Evolutionary conservation across 1,140 invertebrate species (phyloP), one percentile per base, ranked within the genome.

Genomic region (Latrodectus geometricus): DNA sequence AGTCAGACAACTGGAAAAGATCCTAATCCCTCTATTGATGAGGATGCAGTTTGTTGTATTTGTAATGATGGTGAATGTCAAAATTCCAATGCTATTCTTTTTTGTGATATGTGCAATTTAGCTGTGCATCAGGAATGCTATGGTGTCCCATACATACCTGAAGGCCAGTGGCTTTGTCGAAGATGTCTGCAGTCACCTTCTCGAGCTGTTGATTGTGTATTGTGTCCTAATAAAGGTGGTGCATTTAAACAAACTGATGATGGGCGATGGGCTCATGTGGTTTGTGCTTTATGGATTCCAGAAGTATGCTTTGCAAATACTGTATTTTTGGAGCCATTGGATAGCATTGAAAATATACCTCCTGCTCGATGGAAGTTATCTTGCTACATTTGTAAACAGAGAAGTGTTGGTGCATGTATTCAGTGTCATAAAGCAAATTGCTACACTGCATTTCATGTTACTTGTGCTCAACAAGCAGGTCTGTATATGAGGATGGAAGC

Each of bases 121-220:
- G 97, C 98, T 21, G 98, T 99, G 21, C 98, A 99, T 92, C 98
- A 99, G 91, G 98, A 99, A 92, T 99, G 98, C 91, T 99, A 99
- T 92, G 98, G 98, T 74, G 98, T 99, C 9, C 98, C 98, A 20
- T 99, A 99, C 90, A 99, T 99, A 90, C 98, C 98, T 0, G 98
- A 99, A 91, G 98, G 98, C 21, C 98, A 99, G 90, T 99, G 98
- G 98, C 92, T 99, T 17, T 99, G 98, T 91, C 93, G 98, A 74
- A 90, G 94, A 20, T 99, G 98, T 92, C 91, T 99, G 8, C 97
- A 99, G 90, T 99, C 97, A 77, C 98, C 98, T 9, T 99, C 97
- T 8, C 92, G 96, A 83, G 95, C 97, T 12, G 98, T 99, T 0
- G 97, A 98, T 90, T 99, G 98, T 93, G 96, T 96, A 48, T 92